These are phyloP conservation scores for Mycteria americana DNA, from an alignment of 2,797 vertebrate genomes.

Conservation along the genomic window DNA sequence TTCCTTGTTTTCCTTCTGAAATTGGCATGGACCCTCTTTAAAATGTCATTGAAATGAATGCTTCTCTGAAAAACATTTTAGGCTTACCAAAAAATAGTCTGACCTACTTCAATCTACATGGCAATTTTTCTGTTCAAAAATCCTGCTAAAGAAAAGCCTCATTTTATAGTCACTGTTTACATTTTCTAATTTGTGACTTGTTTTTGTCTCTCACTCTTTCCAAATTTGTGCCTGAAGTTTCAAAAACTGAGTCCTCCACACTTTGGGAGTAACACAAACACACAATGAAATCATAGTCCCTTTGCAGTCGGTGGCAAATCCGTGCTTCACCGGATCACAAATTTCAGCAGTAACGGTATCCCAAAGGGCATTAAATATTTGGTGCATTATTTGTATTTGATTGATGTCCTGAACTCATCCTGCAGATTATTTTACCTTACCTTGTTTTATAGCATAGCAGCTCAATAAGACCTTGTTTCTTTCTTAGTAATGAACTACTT, in stretches of 20 bases:
- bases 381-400: background rate
- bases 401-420: background rate
- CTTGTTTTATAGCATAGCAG: background rate
- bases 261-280: background rate
- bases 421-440: background rate
- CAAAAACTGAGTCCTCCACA: background rate
- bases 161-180: background rate
- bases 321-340: background rate
- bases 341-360: background rate
- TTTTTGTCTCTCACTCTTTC: background rate
- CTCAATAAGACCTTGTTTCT: background rate
- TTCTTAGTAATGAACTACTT: background rate
- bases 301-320: background rate
- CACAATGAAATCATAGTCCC: background rate
- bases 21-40: background rate
- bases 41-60: background rate
- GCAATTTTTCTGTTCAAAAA: background rate
- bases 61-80: background rate
- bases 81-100: background rate
- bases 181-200: background rate
- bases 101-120: background rate
- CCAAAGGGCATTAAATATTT: background rate
- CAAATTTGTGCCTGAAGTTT: background rate
- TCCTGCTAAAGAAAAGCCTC: background rate
- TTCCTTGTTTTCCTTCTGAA: slow-evolving; percentile 11